phyloP scores from a whole-genome alignment of 2,888 invertebrate genomes.

The Leptinotarsa peninsularis region DNA sequence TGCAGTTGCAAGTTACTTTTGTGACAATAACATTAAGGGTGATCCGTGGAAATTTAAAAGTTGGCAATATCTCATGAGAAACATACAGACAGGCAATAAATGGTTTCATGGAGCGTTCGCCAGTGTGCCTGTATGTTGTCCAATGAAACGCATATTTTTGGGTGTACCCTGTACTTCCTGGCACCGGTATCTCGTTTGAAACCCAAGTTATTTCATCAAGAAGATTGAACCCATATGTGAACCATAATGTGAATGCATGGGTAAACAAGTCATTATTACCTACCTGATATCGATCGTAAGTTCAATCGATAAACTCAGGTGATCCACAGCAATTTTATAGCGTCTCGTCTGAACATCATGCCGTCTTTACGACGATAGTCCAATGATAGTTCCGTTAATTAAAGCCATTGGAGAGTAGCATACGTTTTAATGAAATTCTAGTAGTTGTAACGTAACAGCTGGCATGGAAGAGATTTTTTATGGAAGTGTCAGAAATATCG shows the following conservation, averaged over 20 bases:
- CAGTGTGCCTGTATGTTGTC: too few species aligned
- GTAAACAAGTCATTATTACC: constrained; percentile 13
- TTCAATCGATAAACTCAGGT: constrained; percentile 17
- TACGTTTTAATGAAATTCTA: neutral
- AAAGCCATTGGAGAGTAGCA: neutral
- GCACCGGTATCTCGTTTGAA: neutral
- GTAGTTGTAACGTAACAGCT: neutral
- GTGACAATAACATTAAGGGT: too few species aligned
- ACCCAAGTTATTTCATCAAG: neutral
- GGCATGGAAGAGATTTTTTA: too few species aligned
- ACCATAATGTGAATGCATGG: neutral
- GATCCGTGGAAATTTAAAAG: too few species aligned
- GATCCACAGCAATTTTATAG: neutral
- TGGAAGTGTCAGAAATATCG: neutral
- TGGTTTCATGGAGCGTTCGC: too few species aligned
- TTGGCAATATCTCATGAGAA: too few species aligned
- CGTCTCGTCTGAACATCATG: neutral
- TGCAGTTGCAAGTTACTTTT: too few species aligned
- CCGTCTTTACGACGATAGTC: neutral
- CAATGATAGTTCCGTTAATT: neutral
- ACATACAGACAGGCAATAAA: too few species aligned
- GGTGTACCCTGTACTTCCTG: neutral
- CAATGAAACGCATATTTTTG: too few species aligned
- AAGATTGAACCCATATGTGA: neutral
- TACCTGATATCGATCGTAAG: constrained; percentile 5